Base-by-base conservation (phyloP, 2,888 invertebrate genomes). In the Tenthredo notha region DNA sequence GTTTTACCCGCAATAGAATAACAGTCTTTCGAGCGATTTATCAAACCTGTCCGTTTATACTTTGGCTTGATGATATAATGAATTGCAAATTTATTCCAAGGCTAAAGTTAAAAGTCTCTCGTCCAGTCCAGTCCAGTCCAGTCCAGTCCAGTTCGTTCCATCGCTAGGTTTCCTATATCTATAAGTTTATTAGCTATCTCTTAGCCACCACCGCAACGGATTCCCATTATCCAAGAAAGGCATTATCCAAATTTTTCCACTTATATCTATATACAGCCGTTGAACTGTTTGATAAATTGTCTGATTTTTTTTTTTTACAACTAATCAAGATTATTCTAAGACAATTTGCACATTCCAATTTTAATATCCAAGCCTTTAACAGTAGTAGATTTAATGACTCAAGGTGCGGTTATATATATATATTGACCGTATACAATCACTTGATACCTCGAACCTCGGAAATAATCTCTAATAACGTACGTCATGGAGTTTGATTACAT, bases 401-500 rank as follows among this genome's bases (percentile, higher is more conserved):
- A 29, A 67, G 67, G 67, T 67, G 67, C 67, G 67, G 67, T 15
- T 67, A 4, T 67, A 33, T 33, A 33, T n/a, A n/a, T n/a, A 33
- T 33, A 29, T 29, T 33, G 67, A 6, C 18, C 67, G 29, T 37
- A 21, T 12, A 43, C 18, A 37, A 9, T 70, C 70, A 37, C 33
- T 70, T 18, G 21, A 70, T 37, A 43, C 10, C 7, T 72, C 18
- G 18, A 50, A 15, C 50, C 21, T 54, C 29, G 29, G 77, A 33
- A 77, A 50, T 77, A 77, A 77, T 77, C 70, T 65, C 78, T 85
- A 85, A 85, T 85, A 80, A 80, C 78, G 85, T 77, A 50, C 85
- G 80, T 67, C 43, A 80, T 47, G 80, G 78, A 80, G 75, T 82
- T 80, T 85, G 80, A 80, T 85, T 85, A 80, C 85, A 70, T 85